A percentile compares a stretch with the other conserved stretches of the same genome.
Evolutionary conservation across 2,888 invertebrate genomes (phyloP).

Genomic region (Schizotus pectinicornis): DNA sequence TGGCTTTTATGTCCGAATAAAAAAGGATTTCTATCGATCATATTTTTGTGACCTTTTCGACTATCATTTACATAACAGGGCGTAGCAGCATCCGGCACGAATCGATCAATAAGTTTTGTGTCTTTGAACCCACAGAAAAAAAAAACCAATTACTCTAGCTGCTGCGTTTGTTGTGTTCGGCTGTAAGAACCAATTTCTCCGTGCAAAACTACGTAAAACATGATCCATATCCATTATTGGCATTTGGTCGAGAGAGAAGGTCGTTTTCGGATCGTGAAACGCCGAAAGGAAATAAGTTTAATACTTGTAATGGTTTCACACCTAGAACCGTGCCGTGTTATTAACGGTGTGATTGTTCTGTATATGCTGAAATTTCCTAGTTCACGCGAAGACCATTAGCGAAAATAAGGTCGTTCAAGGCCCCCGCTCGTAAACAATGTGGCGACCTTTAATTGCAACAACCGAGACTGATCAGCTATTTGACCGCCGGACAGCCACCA

Average conservation of each 20-base stretch:
- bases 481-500: too few relatives aligned
- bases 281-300: conserved; percentile 20
- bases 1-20: too few relatives aligned
- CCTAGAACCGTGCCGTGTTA: conserved; percentile 9
- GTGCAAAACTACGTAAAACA: conserved; percentile 4
- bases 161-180: background rate
- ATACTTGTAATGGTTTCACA: conserved; percentile 21
- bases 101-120: too few relatives aligned
- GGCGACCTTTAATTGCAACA: too few relatives aligned
- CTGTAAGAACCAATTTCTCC: background rate
- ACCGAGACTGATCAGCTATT: too few relatives aligned
- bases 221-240: conserved; percentile 17
- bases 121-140: too few relatives aligned
- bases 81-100: too few relatives aligned
- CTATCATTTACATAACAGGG: conserved; percentile 8
- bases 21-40: conserved; percentile 6
- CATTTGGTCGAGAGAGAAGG: conserved; percentile 18
- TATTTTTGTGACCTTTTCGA: conserved; percentile 23
- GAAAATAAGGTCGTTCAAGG: conserved; percentile 29
- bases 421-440: background rate
- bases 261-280: conserved; percentile 21
- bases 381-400: conserved; percentile 7
- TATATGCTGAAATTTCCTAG: conserved; percentile 12
- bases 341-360: conserved; percentile 12
- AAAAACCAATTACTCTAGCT: background rate